Evolutionary conservation across 2,888 invertebrate species (phyloP).

Genomic region (Lochmaea capreae): DNA sequence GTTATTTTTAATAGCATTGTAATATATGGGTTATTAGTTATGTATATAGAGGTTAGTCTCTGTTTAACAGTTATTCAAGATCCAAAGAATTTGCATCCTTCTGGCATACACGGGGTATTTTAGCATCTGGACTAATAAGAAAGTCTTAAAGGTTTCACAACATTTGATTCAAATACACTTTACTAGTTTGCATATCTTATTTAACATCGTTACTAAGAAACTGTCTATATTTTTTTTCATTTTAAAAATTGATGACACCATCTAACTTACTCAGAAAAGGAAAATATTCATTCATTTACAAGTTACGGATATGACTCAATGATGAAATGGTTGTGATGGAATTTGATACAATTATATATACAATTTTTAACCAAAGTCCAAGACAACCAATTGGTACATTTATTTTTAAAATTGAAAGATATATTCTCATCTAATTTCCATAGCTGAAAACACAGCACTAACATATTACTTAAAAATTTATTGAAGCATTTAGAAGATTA

Average conservation of each 20-base stretch:
- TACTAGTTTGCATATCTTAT: conserved; percentile 33
- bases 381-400: conserved; percentile 26
- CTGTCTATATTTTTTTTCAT: conserved; percentile 34
- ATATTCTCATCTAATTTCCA: conserved; percentile 21
- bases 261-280: conserved; percentile 30
- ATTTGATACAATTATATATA: conserved; percentile 33
- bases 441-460: conserved; percentile 14
- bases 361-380: conserved; percentile 31
- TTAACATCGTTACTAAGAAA: conserved; percentile 30
- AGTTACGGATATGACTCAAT: conserved; percentile 33
- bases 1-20: not conserved
- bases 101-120: not conserved
- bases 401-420: conserved; percentile 25
- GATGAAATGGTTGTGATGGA: conserved; percentile 30
- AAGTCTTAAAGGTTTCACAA: conserved; percentile 34
- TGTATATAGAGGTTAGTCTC: no score
- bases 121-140: conserved; percentile 16
- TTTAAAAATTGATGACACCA: conserved; percentile 34
- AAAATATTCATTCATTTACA: conserved; percentile 30
- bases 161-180: conserved; percentile 37
- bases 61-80: not conserved
- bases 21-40: not conserved
- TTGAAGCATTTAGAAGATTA: conserved; percentile 13
- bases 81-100: conserved; percentile 3
- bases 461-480: not conserved